These are phyloP conservation scores for Noctua pronuba DNA, from an alignment of 2,888 invertebrate genomes.

Conservation along the genomic window DNA sequence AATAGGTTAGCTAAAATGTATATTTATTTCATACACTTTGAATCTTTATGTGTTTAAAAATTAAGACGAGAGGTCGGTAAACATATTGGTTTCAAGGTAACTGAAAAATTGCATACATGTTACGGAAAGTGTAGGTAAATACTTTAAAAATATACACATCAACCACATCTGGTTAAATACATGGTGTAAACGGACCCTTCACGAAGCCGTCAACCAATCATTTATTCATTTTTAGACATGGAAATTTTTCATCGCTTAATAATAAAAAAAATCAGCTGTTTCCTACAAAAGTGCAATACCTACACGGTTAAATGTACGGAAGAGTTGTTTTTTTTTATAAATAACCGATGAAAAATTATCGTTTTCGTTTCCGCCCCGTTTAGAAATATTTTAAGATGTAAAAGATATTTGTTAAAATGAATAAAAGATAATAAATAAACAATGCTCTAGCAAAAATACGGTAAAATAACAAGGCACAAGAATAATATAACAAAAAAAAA, in stretches of 20 bases:
- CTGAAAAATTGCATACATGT: conserved; percentile 2
- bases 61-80: neutral
- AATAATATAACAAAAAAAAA: conserved; percentile 25
- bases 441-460: neutral
- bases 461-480: neutral
- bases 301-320: too few relatives aligned
- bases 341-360: too few relatives aligned
- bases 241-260: too few relatives aligned
- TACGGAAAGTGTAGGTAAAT: neutral
- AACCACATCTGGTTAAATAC: neutral
- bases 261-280: too few relatives aligned
- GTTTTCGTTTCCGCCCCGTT: too few relatives aligned
- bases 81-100: conserved; percentile 29
- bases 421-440: neutral
- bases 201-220: too few relatives aligned
- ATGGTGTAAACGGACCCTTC: too few relatives aligned
- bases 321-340: too few relatives aligned
- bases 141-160: neutral
- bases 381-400: too few relatives aligned
- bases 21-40: conserved; percentile 1
- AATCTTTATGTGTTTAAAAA: conserved; percentile 10
- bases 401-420: too few relatives aligned
- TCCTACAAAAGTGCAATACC: too few relatives aligned
- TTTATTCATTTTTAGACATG: too few relatives aligned
- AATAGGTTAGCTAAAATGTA: conserved; percentile 6